phyloP scores from a whole-genome alignment of 1,140 invertebrate genomes.

The Anoplophora glabripennis region DNA sequence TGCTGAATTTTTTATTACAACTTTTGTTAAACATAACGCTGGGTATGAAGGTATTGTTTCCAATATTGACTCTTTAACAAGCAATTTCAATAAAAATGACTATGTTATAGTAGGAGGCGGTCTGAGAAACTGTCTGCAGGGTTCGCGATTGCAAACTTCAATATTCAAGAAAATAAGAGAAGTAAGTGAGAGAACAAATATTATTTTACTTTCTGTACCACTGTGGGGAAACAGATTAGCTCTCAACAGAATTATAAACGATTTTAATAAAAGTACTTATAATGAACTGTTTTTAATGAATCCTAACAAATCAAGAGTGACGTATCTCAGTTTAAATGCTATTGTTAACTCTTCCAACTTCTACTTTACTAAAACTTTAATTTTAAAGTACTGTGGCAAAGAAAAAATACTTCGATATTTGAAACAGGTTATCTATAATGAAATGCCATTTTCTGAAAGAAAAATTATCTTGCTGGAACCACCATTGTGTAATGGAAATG shows the following conservation, averaged over 20 bases:
- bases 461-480: no score
- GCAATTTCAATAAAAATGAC: neutral
- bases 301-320: neutral
- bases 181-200: slow-evolving; percentile 2
- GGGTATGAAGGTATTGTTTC: neutral
- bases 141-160: neutral
- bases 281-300: neutral
- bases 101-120: slow-evolving; percentile 4
- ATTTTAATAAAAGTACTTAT: neutral
- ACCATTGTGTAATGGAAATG: no score
- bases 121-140: neutral
- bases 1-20: slow-evolving; percentile 1
- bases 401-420: no score
- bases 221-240: neutral
- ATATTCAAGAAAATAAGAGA: neutral
- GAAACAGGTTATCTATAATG: no score
- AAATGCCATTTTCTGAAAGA: no score
- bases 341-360: neutral
- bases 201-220: slow-evolving; percentile 2
- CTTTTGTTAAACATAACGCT: slow-evolving; percentile 4
- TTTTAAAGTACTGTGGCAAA: no score
- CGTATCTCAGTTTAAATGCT: slow-evolving; percentile 1
- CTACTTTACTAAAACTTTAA: no score
- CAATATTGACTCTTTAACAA: neutral
- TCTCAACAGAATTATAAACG: neutral